phyloP scores from a whole-genome alignment of 2,888 invertebrate species.

The Athripsodes cinereus region DNA sequence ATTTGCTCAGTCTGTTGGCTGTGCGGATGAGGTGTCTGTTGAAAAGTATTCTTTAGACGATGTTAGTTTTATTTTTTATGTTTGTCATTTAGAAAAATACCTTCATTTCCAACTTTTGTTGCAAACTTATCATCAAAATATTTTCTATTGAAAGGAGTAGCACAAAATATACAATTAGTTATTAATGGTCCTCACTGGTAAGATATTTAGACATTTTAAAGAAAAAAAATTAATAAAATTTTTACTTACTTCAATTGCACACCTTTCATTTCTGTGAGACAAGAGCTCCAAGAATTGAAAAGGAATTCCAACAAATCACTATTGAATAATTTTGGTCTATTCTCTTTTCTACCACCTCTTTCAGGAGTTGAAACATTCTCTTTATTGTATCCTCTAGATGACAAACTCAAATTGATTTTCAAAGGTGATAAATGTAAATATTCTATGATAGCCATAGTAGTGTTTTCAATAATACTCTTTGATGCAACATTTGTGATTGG shows the following conservation, averaged over 20 bases:
- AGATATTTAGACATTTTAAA: no score
- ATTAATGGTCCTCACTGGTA: no score
- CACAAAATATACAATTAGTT: no score
- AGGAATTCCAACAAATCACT: constrained; percentile 58
- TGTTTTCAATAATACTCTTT: constrained; percentile 34
- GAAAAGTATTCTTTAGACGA: no score
- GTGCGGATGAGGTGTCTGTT: no score
- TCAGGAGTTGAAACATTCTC: constrained; percentile 27
- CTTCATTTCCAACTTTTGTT: no score
- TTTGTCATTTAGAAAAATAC: no score
- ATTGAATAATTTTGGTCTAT: constrained; percentile 47
- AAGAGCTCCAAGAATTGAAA: constrained; percentile 58
- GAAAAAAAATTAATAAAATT: no score
- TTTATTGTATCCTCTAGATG: constrained; percentile 39
- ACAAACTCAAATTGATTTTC: constrained; percentile 56
- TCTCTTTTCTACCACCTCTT: constrained; percentile 41
- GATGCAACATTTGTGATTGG: constrained; percentile 48
- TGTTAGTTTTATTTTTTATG: no score
- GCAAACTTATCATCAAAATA: no score
- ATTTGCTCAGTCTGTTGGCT: no score
- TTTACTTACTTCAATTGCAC: constrained; percentile 52
- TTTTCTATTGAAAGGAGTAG: no score
- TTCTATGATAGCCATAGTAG: constrained; percentile 46
- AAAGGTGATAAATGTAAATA: constrained; percentile 54
- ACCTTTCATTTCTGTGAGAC: constrained; percentile 59